Evolutionary conservation across 2,888 invertebrate genomes (phyloP).

Genomic region (Drosophila mimica): DNA sequence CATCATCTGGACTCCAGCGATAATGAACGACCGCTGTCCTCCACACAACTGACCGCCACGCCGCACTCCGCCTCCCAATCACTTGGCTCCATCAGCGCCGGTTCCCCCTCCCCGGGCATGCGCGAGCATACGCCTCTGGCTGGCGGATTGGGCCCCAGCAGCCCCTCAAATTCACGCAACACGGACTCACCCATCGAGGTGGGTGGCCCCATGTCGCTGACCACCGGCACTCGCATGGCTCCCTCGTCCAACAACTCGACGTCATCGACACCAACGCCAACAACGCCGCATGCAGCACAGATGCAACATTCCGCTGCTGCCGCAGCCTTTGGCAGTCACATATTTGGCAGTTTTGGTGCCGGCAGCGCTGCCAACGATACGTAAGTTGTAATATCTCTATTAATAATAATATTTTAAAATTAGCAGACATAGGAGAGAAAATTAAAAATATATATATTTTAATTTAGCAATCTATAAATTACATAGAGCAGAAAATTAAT

Average conservation of each 20-base stretch:
- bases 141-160: constrained; percentile 80
- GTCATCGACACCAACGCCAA: constrained; percentile 75
- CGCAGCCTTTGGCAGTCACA: constrained; percentile 88
- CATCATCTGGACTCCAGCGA: constrained; percentile 82
- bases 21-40: constrained; percentile 84
- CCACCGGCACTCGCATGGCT: constrained; percentile 72
- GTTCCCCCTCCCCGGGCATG: constrained; percentile 84
- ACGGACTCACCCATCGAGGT: constrained; percentile 87
- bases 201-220: constrained; percentile 85
- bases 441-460: neutral
- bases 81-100: constrained; percentile 86
- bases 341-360: constrained; percentile 87
- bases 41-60: constrained; percentile 82
- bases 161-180: constrained; percentile 87
- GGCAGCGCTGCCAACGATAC: constrained; percentile 84
- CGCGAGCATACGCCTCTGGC: constrained; percentile 83
- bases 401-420: neutral
- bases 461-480: neutral
- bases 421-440: neutral
- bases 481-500: neutral
- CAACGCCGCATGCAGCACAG: constrained; percentile 78
- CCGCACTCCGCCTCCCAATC: constrained; percentile 85
- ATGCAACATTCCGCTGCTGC: constrained; percentile 85
- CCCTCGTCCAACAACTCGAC: constrained; percentile 70
- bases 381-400: constrained; percentile 83